phyloP scores from a whole-genome alignment of 2,113 vertebrate species.

The Pedionomus torquatus region DNA sequence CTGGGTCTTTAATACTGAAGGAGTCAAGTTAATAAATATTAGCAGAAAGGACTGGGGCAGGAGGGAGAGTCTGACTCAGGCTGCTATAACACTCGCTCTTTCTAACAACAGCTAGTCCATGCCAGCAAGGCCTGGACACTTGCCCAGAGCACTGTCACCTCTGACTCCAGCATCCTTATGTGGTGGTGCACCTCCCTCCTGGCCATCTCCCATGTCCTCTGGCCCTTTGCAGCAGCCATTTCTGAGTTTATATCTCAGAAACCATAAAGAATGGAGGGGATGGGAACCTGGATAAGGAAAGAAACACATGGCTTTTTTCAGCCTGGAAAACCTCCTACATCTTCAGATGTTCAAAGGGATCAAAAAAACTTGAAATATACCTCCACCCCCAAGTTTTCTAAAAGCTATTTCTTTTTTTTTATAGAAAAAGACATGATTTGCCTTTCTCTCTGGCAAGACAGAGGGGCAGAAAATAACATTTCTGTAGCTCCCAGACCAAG shows the following conservation, averaged over 20 bases:
- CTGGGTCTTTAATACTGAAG: background rate
- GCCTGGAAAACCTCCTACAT: background rate
- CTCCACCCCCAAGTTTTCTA: background rate
- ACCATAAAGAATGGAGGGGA: background rate
- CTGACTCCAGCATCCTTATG: background rate
- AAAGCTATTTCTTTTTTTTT: background rate
- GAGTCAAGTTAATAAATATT: constrained; percentile 22
- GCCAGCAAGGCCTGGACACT: constrained; percentile 4
- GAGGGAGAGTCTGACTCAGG: constrained; percentile 16
- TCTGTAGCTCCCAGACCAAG: background rate
- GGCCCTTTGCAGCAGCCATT: background rate
- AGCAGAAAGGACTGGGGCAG: background rate
- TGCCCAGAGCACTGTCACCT: background rate
- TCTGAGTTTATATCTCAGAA: background rate
- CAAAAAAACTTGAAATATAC: background rate
- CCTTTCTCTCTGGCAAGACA: background rate
- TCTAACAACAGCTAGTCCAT: constrained; percentile 34
- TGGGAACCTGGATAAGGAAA: background rate
- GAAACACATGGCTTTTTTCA: background rate
- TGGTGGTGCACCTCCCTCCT: background rate
- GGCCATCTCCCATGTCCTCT: background rate
- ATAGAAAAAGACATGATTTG: background rate
- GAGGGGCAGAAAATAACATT: background rate
- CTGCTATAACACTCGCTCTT: background rate
- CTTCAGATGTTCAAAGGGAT: background rate